Evolutionary conservation across 64 coral and sea anemone genomes (phyloP), one percentile per base, ranked within the genome.

Genomic region (Pocillopora damicornis): DNA sequence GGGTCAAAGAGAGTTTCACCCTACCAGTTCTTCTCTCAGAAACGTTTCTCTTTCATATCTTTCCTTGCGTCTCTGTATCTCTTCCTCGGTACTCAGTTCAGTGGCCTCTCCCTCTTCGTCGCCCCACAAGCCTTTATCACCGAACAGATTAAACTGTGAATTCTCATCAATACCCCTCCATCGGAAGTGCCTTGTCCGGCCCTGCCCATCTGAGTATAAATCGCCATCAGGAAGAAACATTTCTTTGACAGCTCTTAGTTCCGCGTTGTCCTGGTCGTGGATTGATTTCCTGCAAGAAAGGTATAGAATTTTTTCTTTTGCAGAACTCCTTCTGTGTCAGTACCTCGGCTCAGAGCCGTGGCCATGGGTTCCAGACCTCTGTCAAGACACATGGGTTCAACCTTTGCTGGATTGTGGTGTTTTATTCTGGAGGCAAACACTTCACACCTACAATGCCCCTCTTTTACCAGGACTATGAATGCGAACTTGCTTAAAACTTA

Each of bases 191-290:
- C 96, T 92, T 67, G 90, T 92, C 0, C 96, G 90, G 7, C 96
- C 93, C 26, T 89, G 83, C 25, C 96, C 90, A 75, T 99, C 92
- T 37, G 82, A 87, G 51, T 90, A 93, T 14, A 99, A 68, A 61
- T 99, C 96, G 22, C 96, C 96, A 90, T 99, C 96, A 23, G 75
- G 90, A 30, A 99, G 93, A 65, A 95, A 99, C 87, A 92, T 99
- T 59, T 99, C 96, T 61, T 99, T 94, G 62, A 95, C 77, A n/a
- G 89, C 64, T 60, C 96, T 74, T 13, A 99, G 83, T 23, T 99
- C 96, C 2, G 90, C 90, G 80, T 99, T 95, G 77, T 99, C 96
- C 76, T 93, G 92, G 59, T 99, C 93, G 59, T 92, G 60, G 35
- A 99, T 35, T 12, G 96, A 88, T 86, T 99, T 99, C 87, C 96